Evolutionary conservation across 30 jellyfish, hydroid and myxozoan genomes (phyloP).

Genomic region (Pelagia noctiluca): DNA sequence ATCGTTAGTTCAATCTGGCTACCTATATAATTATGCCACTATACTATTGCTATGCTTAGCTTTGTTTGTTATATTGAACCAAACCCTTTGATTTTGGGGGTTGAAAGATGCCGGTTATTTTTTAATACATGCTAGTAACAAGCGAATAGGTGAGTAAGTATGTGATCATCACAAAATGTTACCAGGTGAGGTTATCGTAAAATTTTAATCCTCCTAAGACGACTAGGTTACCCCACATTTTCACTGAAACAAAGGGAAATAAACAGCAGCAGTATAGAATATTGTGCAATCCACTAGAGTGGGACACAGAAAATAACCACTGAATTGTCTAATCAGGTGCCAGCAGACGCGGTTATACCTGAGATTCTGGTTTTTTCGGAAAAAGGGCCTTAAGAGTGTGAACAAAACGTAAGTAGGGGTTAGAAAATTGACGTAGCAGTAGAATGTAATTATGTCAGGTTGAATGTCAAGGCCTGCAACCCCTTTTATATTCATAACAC

Average conservation of each 20-base stretch:
- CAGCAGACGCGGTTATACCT: conserved; percentile 77
- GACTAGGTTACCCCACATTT: conserved; percentile 49
- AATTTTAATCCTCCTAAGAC: conserved; percentile 40
- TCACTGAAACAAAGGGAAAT: conserved; percentile 70
- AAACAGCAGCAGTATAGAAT: conserved; percentile 78
- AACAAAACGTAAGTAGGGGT: neutral
- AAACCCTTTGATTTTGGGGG: conserved; percentile 71
- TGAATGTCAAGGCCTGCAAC: neutral
- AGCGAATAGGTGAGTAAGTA: conserved; percentile 57
- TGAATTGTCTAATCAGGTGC: conserved; percentile 65
- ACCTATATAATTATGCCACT: conserved; percentile 18
- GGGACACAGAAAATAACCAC: conserved; percentile 43
- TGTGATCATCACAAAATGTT: neutral
- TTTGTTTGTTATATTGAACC: neutral
- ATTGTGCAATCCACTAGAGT: conserved; percentile 58
- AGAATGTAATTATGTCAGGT: neutral
- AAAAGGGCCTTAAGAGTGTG: conserved; percentile 27
- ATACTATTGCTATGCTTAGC: conserved; percentile 2
- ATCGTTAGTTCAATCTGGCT: conserved; percentile 7
- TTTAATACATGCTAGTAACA: conserved; percentile 72
- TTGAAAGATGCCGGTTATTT: conserved; percentile 2
- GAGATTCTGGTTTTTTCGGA: conserved; percentile 16
- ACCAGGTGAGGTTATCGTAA: neutral
- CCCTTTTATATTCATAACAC: neutral
- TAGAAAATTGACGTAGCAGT: neutral